Conservation (phyloP, 2,888 invertebrate species). For the Biston betularia region DNA sequence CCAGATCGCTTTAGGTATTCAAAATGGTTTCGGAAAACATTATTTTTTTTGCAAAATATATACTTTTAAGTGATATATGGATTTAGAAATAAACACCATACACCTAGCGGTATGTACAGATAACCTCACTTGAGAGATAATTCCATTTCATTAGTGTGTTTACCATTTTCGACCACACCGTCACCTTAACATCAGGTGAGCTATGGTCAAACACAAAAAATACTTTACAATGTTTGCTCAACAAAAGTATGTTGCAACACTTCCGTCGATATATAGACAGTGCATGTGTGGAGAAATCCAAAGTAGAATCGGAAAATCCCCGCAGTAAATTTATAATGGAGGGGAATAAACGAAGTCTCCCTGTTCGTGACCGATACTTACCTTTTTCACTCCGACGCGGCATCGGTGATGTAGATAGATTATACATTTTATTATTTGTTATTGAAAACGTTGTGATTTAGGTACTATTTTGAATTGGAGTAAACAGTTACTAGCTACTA, state of each 20-base stretch:
- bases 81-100: too few species aligned
- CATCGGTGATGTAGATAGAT: constrained; percentile 55
- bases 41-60: too few species aligned
- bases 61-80: too few species aligned
- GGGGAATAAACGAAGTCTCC: constrained; percentile 70
- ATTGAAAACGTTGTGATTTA: constrained; percentile 45
- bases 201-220: neutral
- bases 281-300: constrained; percentile 62
- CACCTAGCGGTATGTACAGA: too few species aligned
- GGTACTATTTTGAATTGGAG: constrained; percentile 4
- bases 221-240: constrained; percentile 5
- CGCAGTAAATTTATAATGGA: constrained; percentile 65
- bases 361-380: constrained; percentile 54
- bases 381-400: constrained; percentile 64
- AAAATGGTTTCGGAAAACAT: too few species aligned
- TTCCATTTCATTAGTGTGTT: too few species aligned
- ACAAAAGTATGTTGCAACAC: constrained; percentile 40
- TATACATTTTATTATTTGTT: constrained; percentile 51
- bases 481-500: neutral
- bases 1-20: too few species aligned
- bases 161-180: too few species aligned
- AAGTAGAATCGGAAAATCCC: constrained; percentile 72
- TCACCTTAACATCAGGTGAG: too few species aligned
- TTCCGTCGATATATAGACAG: constrained; percentile 50
- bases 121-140: too few species aligned